Conservation (phyloP, 2,797 vertebrate species). For the Sebastes itinus region DNA sequence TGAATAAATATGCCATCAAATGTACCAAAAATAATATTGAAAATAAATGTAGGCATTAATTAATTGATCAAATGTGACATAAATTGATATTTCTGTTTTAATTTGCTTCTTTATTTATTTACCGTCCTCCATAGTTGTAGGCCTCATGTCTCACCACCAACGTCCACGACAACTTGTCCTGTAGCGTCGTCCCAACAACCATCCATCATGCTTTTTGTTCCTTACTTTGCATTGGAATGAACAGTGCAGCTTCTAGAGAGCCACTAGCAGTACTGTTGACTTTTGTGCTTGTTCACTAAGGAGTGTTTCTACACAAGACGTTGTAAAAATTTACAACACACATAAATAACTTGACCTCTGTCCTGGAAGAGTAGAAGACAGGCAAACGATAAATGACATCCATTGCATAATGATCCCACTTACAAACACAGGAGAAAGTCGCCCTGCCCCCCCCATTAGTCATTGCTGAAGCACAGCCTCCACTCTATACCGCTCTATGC, state of each 20-base stretch:
- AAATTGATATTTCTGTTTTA: too few species aligned
- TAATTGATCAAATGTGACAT: too few species aligned
- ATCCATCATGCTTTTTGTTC: neutral
- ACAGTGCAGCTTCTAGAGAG: neutral
- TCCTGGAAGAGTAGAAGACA: constrained; percentile 29
- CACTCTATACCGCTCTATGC: neutral
- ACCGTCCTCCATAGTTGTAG: too few species aligned
- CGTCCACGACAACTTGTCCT: neutral
- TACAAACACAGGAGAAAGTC: constrained; percentile 24
- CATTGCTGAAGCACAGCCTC: constrained; percentile 24
- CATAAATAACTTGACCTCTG: constrained; percentile 61
- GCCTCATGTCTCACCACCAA: too few species aligned
- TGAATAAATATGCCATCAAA: too few species aligned
- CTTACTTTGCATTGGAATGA: neutral
- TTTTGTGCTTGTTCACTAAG: constrained; percentile 10
- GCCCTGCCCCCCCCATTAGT: constrained; percentile 15
- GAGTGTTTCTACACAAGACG: constrained; percentile 11
- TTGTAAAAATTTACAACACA: constrained; percentile 34
- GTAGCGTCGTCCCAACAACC: neutral
- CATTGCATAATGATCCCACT: constrained; percentile 47
- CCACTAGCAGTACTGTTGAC: neutral
- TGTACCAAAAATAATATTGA: too few species aligned
- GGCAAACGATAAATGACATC: constrained; percentile 37
- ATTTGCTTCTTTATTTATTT: too few species aligned
- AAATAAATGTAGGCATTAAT: too few species aligned